These are phyloP conservation scores for Hipposideros larvatus DNA, from an alignment of 2,797 vertebrate genomes.

Conservation along the genomic window DNA sequence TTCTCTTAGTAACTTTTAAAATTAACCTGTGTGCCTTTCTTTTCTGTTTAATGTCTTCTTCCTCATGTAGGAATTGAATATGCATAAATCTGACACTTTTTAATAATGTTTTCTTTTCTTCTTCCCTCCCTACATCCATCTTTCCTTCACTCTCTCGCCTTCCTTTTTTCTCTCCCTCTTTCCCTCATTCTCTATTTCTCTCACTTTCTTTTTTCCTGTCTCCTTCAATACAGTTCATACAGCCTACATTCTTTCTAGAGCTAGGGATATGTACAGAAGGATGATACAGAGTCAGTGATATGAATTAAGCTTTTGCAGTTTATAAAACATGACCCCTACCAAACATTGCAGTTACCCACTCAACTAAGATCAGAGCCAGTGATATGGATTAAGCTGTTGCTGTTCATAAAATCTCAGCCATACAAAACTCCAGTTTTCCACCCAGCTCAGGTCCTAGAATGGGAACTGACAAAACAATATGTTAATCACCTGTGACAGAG, in stretches of 20 bases:
- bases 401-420: background rate
- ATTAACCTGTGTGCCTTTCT: background rate
- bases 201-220: background rate
- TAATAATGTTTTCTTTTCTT: background rate
- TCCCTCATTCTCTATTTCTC: background rate
- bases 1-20: background rate
- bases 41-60: background rate
- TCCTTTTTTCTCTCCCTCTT: background rate
- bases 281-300: background rate
- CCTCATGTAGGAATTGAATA: background rate
- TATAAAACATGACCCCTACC: background rate
- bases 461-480: background rate
- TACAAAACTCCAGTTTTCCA: background rate
- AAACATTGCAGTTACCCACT: background rate
- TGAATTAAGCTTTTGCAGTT: background rate
- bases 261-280: background rate
- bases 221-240: background rate
- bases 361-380: background rate
- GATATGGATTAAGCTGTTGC: background rate
- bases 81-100: background rate
- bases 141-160: background rate
- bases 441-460: constrained; percentile 5
- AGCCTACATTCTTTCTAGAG: background rate
- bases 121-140: too few species aligned
- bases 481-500: background rate